Percentiles rank a stretch among this genome's conserved stretches.
phyloP scores from a whole-genome alignment of 2,888 invertebrate genomes.

The Eristalis tenax region DNA sequence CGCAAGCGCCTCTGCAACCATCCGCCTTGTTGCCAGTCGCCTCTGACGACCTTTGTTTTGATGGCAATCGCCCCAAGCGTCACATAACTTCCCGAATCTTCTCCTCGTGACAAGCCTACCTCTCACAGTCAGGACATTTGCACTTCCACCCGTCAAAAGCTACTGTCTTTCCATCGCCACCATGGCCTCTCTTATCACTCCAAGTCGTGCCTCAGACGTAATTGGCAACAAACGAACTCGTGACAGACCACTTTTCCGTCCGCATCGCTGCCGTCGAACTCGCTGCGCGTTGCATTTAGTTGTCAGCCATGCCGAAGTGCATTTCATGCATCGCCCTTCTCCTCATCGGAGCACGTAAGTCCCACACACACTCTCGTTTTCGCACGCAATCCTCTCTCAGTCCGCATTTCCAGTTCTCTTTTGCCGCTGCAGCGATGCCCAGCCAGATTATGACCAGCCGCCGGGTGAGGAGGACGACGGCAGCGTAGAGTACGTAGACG shows the following conservation, averaged over 20 bases:
- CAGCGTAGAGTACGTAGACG: neutral
- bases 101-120: neutral
- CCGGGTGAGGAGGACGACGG: neutral
- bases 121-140: no score
- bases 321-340: neutral
- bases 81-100: neutral
- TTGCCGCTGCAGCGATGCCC: neutral
- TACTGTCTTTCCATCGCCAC: no score
- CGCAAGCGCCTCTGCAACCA: neutral
- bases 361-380: neutral
- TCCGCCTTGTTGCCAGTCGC: neutral
- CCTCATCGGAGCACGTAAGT: neutral
- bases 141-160: no score
- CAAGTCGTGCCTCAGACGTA: neutral
- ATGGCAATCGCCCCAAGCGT: neutral
- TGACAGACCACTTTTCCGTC: neutral
- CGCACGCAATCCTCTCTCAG: neutral
- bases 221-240: slow-evolving; percentile 1
- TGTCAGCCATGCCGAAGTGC: neutral
- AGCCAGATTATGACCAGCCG: neutral
- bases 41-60: neutral
- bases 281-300: neutral
- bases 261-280: neutral
- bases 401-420: neutral
- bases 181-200: neutral